phyloP scores from a whole-genome alignment of 2,113 vertebrate genomes.

The Merops nubicus region DNA sequence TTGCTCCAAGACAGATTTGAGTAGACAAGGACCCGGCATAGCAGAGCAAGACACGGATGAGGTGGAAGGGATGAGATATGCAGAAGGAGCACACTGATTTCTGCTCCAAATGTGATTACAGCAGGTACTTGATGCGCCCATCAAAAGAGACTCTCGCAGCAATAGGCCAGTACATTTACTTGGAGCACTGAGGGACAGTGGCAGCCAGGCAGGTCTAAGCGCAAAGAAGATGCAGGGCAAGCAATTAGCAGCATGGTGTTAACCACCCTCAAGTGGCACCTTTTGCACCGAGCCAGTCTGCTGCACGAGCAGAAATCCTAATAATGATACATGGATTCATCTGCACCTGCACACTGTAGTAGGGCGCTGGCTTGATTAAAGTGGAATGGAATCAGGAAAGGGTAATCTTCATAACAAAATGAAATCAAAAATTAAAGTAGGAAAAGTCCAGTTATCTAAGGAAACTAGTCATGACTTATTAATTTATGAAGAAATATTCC shows the following conservation, averaged over 20 bases:
- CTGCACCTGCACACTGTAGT: not conserved
- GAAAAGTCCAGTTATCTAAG: not conserved
- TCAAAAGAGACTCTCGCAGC: not conserved
- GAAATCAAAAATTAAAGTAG: not conserved
- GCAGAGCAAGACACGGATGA: not conserved
- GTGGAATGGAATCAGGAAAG: not conserved
- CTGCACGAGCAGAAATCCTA: not conserved
- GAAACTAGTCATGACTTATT: not conserved
- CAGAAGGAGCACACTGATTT: not conserved
- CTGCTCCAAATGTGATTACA: not conserved
- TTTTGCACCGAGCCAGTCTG: not conserved
- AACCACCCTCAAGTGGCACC: not conserved
- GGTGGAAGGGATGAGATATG: not conserved
- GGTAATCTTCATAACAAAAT: not conserved
- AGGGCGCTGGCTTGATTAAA: not conserved
- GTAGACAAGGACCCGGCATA: rapidly evolving
- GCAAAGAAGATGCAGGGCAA: not conserved
- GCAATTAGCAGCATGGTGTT: not conserved
- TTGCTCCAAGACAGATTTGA: not conserved
- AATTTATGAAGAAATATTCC: not conserved
- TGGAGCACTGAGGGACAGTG: not conserved
- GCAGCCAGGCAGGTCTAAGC: not conserved
- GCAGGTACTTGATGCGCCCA: not conserved
- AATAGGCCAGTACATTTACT: not conserved
- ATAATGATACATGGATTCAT: not conserved